phyloP scores from a whole-genome alignment of 2,797 vertebrate genomes.

The Enteromius paludinosus region DNA sequence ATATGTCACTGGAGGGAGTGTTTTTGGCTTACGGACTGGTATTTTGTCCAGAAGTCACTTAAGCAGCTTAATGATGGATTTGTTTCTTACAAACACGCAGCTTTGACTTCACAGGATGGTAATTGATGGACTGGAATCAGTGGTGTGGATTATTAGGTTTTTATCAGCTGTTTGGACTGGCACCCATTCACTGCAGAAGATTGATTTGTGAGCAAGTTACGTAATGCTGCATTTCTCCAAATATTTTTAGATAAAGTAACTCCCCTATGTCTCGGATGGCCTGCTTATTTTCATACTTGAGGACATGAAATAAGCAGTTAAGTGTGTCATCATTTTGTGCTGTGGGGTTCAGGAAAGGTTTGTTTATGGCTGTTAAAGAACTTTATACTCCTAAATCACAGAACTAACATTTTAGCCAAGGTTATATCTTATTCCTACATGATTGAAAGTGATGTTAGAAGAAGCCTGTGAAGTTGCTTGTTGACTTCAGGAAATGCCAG shows the following conservation, averaged over 20 bases:
- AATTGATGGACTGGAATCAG: neutral
- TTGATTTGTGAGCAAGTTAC: neutral
- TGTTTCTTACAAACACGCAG: neutral
- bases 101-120: neutral
- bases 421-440: neutral
- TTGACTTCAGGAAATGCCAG: neutral
- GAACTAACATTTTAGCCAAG: neutral
- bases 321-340: neutral
- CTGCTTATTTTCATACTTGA: constrained; percentile 9
- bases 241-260: neutral
- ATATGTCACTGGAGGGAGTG: too few relatives aligned
- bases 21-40: neutral
- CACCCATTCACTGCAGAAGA: neutral
- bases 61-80: neutral
- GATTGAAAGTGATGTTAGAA: neutral
- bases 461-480: neutral
- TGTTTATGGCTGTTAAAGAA: neutral
- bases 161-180: neutral
- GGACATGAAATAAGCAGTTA: neutral
- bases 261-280: neutral
- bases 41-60: neutral
- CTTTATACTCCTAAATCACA: neutral
- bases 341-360: neutral
- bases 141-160: neutral
- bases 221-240: neutral